phyloP scores from a whole-genome alignment of 1,140 invertebrate species.

The Hyposmocoma kahamanoa region DNA sequence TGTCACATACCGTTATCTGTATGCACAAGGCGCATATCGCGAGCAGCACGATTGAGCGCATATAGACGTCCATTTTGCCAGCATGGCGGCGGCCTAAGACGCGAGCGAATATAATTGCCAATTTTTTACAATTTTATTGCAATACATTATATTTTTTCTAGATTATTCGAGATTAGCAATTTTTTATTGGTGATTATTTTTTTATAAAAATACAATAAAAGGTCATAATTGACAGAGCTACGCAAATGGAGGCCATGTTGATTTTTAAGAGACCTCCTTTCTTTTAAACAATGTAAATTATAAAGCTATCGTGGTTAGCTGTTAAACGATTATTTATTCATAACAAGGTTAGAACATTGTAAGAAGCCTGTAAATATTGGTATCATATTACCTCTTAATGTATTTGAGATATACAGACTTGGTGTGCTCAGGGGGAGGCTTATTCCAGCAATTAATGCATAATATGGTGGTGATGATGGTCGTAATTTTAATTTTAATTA shows the following conservation, averaged over 20 bases:
- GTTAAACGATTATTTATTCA: background rate
- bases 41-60: constrained; percentile 46
- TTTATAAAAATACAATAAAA: background rate
- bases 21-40: constrained; percentile 38
- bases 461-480: background rate
- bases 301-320: background rate
- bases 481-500: background rate
- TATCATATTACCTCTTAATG: background rate
- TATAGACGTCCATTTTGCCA: constrained; percentile 47
- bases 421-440: too few relatives aligned
- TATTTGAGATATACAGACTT: too few relatives aligned
- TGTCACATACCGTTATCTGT: constrained; percentile 46
- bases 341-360: background rate
- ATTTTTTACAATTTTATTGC: constrained; percentile 11
- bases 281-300: background rate
- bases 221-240: too few relatives aligned
- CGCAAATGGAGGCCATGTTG: too few relatives aligned
- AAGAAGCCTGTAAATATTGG: background rate
- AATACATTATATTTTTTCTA: background rate
- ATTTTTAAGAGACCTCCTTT: background rate
- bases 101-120: constrained; percentile 19
- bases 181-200: background rate
- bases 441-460: background rate
- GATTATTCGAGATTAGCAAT: background rate
- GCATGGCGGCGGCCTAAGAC: constrained; percentile 37